Conservation (phyloP, 2,797 vertebrate species). For the Todus mexicanus region DNA sequence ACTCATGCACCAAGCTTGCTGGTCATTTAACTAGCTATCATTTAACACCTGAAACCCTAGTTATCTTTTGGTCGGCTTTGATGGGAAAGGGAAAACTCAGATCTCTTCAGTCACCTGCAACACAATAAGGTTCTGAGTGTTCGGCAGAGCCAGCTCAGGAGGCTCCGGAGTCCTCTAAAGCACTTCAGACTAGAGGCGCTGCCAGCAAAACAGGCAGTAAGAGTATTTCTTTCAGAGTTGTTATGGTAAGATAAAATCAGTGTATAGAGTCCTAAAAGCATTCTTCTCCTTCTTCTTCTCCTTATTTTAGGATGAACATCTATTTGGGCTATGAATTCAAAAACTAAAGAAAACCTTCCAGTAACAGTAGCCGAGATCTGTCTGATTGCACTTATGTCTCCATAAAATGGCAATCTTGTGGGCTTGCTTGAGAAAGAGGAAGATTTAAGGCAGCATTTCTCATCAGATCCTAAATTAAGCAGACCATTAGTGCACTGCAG, state of each 20-base stretch:
- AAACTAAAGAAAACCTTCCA: neutral
- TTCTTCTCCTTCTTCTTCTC: neutral
- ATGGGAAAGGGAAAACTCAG: neutral
- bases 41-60: neutral
- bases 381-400: neutral
- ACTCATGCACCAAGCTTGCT: neutral
- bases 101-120: neutral
- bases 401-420: neutral
- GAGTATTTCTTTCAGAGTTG: neutral
- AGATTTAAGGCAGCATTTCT: neutral
- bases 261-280: neutral
- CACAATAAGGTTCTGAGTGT: neutral
- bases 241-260: neutral
- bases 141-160: neutral
- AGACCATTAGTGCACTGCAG: neutral
- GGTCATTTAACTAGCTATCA: neutral
- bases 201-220: neutral
- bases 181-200: neutral
- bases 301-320: neutral
- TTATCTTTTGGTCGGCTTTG: neutral
- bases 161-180: neutral
- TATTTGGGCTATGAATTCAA: neutral
- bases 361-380: neutral
- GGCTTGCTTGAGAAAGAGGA: neutral
- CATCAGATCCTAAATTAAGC: neutral